Evolutionary conservation across 2,113 vertebrate species (phyloP), one percentile per base, ranked within the genome.

Genomic region (Lontra canadensis): DNA sequence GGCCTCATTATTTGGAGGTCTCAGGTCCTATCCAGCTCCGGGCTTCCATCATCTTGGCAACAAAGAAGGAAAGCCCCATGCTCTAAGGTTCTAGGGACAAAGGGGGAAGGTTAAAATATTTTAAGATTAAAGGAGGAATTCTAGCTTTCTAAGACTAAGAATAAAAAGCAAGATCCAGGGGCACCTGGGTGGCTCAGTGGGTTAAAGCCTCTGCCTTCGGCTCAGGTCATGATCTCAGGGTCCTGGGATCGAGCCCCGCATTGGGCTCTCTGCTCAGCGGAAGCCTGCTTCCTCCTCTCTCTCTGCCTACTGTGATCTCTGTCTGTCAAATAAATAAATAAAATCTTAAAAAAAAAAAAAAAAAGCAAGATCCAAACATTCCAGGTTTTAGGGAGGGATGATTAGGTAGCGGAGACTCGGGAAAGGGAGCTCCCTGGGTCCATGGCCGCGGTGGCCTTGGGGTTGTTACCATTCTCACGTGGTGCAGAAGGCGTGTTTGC

Each of bases 401-500:
- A 14, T 65, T 39, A 39, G 57, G 39, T 52, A 36, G 44, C 39
- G 4, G 31, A 57, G 49, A 21, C 69, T 78, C 0, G 1, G 25
- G 76, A n/a, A 26, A 42, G 29, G 31, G 25, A 26, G 34, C 47
- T 67, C 39, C 31, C 15, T 61, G 59, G 55, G 36, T 39, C 57
- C 15, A 9, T 3, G 23, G 25, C 9, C 25, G 61, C 0, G 12
- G 18, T 25, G 15, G 42, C 7, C 26, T 18, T 11, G 57, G 23
- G 42, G 25, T 42, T 11, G 6, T 21, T 11, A 3, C 39, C 1
- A 2, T 73, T 17, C 10, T 21, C 1, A 21, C 63, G 10, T 34
- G 59, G 36, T 49, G 63, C 21, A 39, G 91, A 52, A 57, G 47
- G 47, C 4, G 17, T 0, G 1, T 52, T 2, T 12, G 49, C 15